Evolutionary conservation across 2,888 invertebrate species (phyloP).

Genomic region (Hofmannophila pseudospretella): DNA sequence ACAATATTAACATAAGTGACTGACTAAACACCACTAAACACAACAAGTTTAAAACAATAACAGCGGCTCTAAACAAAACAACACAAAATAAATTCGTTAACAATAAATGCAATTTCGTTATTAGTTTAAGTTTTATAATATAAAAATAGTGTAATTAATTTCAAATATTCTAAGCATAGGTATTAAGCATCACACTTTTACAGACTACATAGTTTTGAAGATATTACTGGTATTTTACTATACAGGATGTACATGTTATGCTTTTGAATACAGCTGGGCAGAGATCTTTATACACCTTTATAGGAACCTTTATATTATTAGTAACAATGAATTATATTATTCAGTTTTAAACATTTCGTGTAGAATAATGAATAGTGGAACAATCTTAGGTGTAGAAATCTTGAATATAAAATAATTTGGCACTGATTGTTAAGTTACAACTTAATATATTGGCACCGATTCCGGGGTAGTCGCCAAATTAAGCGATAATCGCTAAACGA

Average conservation of each 20-base stretch:
- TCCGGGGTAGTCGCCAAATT: too few species aligned
- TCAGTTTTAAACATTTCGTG: too few species aligned
- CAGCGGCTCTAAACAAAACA: constrained; percentile 38
- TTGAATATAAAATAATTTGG: constrained; percentile 17
- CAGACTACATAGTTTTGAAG: too few species aligned
- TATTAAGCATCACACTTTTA: constrained; percentile 35
- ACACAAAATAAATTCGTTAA: constrained; percentile 73
- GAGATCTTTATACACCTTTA: too few species aligned
- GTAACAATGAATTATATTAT: too few species aligned
- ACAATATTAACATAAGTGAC: constrained; percentile 32
- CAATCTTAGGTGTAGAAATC: too few species aligned
- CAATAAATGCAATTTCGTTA: constrained; percentile 63
- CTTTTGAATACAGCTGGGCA: too few species aligned
- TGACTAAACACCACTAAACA: constrained; percentile 18
- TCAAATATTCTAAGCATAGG: constrained; percentile 42
- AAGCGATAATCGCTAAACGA: too few species aligned
- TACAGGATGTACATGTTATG: too few species aligned
- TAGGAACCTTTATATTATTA: too few species aligned
- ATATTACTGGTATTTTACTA: too few species aligned
- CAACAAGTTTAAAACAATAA: constrained; percentile 41
- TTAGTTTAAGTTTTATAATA: constrained; percentile 33
- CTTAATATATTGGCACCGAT: background rate
- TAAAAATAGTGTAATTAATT: constrained; percentile 43
- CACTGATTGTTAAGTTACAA: constrained; percentile 7
- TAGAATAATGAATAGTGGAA: too few species aligned